phyloP scores from a whole-genome alignment of 1,140 invertebrate genomes.

The Drosophila triauraria region DNA sequence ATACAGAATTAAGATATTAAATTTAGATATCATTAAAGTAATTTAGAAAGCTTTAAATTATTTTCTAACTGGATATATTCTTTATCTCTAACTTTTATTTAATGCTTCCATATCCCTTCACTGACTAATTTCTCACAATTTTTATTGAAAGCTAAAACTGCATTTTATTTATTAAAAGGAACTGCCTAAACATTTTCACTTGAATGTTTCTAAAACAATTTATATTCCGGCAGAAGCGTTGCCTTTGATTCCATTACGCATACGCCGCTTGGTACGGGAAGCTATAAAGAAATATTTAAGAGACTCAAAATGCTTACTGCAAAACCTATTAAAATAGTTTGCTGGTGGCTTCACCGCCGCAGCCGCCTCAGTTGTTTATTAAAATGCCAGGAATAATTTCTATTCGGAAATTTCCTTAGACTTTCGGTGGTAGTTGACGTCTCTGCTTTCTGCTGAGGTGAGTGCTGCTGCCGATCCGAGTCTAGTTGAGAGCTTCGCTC shows the following conservation, averaged over 20 bases:
- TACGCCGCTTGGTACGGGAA: conserved; percentile 28
- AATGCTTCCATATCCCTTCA: background rate
- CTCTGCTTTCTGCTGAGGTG: conserved; percentile 52
- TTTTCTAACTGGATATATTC: background rate
- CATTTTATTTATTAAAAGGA: background rate
- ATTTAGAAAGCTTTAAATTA: background rate
- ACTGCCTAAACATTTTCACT: background rate
- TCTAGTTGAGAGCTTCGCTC: conserved; percentile 52
- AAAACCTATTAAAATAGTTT: conserved; percentile 54
- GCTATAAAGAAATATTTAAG: conserved; percentile 20
- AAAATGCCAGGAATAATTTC: conserved; percentile 81
- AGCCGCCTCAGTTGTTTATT: conserved; percentile 67
- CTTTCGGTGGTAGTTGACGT: conserved; percentile 38
- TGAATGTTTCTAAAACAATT: conserved; percentile 2
- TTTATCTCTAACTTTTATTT: conserved; percentile 21
- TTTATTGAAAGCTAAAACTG: conserved; percentile 2
- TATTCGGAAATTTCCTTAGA: conserved; percentile 56
- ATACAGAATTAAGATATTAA: background rate
- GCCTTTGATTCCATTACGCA: conserved; percentile 45
- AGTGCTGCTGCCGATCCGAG: conserved; percentile 34
- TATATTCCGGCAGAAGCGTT: conserved; percentile 2
- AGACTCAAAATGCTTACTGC: conserved; percentile 44
- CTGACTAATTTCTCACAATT: conserved; percentile 6
- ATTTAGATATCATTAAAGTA: background rate
- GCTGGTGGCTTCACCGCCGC: conserved; percentile 12